These are phyloP conservation scores for Strix uralensis DNA, from an alignment of 2,113 vertebrate genomes.

Conservation along the genomic window DNA sequence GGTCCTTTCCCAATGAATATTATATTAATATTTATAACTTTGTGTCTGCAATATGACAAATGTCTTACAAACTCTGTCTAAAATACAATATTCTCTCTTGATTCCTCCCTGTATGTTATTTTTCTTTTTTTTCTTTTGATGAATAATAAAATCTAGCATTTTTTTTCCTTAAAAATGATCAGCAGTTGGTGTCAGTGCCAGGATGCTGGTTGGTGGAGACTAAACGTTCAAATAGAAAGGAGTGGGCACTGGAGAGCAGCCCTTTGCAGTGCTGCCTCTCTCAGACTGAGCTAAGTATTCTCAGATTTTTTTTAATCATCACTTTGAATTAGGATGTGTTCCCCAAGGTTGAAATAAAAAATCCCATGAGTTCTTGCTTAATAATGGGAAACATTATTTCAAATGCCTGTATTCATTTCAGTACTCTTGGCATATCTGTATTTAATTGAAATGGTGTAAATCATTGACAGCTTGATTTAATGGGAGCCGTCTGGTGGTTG, in stretches of 20 bases:
- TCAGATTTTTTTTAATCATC: neutral
- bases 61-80: neutral
- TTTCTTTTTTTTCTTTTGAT: neutral
- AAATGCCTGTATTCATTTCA: neutral
- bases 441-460: neutral
- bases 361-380: neutral
- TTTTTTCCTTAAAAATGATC: neutral
- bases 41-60: neutral
- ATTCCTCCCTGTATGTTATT: neutral
- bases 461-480: neutral
- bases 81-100: neutral
- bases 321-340: neutral
- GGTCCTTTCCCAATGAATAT: neutral
- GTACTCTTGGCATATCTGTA: neutral
- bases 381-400: neutral
- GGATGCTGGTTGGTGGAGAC: neutral
- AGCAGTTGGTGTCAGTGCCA: neutral
- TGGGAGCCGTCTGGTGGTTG: neutral
- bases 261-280: neutral
- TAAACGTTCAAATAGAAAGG: neutral
- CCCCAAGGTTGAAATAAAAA: neutral
- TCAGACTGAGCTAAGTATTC: neutral
- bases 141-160: neutral
- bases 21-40: neutral
- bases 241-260: neutral